Conservation (phyloP, 2,113 vertebrate genomes). For the Speoplatyrhinus poulsoni region DNA sequence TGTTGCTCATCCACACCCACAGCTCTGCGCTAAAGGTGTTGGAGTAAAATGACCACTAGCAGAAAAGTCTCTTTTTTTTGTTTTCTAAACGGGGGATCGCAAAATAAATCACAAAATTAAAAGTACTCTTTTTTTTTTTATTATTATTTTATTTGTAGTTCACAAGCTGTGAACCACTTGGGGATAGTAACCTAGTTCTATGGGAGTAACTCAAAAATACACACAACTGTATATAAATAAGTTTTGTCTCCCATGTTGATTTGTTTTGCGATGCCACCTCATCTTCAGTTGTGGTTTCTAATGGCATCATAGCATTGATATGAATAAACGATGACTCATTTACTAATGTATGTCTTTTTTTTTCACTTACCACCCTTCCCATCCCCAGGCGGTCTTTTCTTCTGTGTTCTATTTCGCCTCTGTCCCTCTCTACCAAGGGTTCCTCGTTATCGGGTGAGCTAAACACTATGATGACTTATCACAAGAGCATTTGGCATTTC, state of each 20-base stretch:
- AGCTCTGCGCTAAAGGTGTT: slow-evolving; percentile 7
- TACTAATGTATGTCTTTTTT: neutral
- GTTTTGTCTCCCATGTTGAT: neutral
- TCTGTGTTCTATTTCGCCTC: slow-evolving; percentile 98
- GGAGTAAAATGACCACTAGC: neutral
- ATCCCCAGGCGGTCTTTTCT: slow-evolving; percentile 88
- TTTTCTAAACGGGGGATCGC: neutral
- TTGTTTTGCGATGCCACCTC: neutral
- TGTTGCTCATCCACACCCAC: no score
- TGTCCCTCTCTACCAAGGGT: slow-evolving; percentile 95
- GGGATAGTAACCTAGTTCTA: no score
- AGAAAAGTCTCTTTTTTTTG: neutral
- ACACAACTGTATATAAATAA: neutral
- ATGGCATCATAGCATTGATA: neutral
- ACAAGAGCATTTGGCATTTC: slow-evolving; percentile 64
- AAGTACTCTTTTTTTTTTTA: no score
- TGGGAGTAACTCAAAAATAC: no score
- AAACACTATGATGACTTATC: slow-evolving; percentile 56
- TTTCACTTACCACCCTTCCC: slow-evolving; percentile 7
- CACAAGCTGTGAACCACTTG: no score
- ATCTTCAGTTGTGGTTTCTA: neutral
- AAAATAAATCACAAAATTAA: no score
- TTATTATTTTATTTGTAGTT: no score
- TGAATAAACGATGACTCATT: neutral
- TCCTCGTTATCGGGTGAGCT: slow-evolving; percentile 95